Evolutionary conservation across 2,888 invertebrate species (phyloP), one percentile per base, ranked within the genome.

Genomic region (Nesidiocoris tenuis): DNA sequence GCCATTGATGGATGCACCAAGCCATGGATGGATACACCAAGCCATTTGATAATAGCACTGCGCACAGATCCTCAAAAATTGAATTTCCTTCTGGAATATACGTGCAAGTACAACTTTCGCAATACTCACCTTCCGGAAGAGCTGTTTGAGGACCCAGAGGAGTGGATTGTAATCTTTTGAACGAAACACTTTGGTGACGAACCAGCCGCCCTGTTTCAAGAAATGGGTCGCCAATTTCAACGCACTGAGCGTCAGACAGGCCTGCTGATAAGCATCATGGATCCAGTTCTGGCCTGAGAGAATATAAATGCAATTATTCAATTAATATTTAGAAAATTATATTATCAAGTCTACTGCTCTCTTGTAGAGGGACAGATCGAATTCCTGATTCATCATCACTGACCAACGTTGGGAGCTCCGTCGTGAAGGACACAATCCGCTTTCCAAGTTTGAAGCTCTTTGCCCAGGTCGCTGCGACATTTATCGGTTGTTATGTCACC

Each of bases 401-500:
- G 82, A 82, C 90, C 90, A 64, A 99, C 95, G 85, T 99, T 99
- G 0, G 99, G 99, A 12, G 99, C 98, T 82, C 99, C 99, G 83
- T 99, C 99, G 83, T 99, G 90, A 19, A 99, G 87, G 0, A 99
- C 93, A 9, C 96, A 90, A 85, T 99, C 99, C 1, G 95, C 98
- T 86, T 98, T 96, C 94, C 96, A 96, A 1, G 93, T 92, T 85
- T 96, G 92, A 63, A 98, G 85, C 84, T 96, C 95, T 82, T 91
- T 92, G 75, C 90, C 89, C 25, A 98, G 85, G 0, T 91, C 87
- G 54, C 90, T 85, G 81, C 90, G 88, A 84, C 98, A 97, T 84
- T 96, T 95, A 24, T 97, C 96, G 1, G 96, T 96, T 0, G 98
- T 99, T 63, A 99, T 99, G 82, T 99, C 99, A 84, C 95, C 96